Percentiles rank a stretch among this genome's conserved stretches.
Conservation (phyloP, 2,113 vertebrate species). For the Plectropomus leopardus region DNA sequence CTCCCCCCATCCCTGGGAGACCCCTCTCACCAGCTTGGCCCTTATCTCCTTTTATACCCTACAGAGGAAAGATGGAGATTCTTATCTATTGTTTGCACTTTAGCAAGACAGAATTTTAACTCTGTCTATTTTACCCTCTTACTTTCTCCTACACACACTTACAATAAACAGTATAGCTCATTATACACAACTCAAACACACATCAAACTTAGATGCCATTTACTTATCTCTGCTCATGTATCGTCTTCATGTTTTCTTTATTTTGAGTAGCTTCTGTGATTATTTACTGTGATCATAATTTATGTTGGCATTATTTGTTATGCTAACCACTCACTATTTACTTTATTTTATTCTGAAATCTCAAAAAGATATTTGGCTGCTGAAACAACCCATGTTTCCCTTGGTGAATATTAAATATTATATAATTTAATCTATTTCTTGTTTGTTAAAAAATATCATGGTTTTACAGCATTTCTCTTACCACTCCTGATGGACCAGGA, state of each 20-base stretch:
- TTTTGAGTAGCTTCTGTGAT: neutral
- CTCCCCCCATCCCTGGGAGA: constrained; percentile 88
- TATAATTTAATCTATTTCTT: neutral
- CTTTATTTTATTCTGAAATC: neutral
- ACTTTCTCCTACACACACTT: neutral
- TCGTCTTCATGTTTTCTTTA: neutral
- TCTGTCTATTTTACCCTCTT: neutral
- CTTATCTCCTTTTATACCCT: constrained; percentile 93
- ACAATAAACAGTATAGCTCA: neutral
- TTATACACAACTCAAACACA: neutral
- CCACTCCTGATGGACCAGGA: constrained; percentile 89
- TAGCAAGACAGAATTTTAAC: constrained; percentile 20
- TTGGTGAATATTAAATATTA: neutral
- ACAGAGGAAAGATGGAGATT: neutral
- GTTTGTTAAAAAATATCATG: neutral
- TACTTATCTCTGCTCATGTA: neutral
- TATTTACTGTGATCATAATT: constrained; percentile 4
- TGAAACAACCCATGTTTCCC: neutral
- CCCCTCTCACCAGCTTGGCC: constrained; percentile 92
- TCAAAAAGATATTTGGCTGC: neutral
- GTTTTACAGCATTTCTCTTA: constrained; percentile 77
- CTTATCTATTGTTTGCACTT: neutral
- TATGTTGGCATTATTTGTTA: neutral
- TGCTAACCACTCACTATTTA: neutral
- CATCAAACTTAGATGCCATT: neutral